A percentile compares a stretch with the other conserved stretches of the same genome.
phyloP scores from a whole-genome alignment of 2,797 vertebrate genomes.

The Anolis apletophallus region DNA sequence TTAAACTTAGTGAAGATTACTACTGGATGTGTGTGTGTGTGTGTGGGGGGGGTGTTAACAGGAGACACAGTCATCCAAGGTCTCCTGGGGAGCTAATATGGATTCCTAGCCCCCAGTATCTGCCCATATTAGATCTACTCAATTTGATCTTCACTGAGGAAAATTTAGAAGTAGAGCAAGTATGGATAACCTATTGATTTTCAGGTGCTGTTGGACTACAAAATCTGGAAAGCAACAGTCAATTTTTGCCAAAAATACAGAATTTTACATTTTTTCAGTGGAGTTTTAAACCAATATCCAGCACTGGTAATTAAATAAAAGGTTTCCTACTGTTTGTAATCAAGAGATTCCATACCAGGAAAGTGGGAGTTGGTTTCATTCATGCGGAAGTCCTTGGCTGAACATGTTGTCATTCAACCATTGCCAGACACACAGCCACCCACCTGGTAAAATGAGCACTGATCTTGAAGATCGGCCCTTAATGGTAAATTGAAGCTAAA shows the following conservation, averaged over 20 bases:
- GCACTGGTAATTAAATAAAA: slow-evolving; percentile 57
- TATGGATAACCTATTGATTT: not conserved
- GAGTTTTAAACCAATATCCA: slow-evolving; percentile 12
- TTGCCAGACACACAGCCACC: not conserved
- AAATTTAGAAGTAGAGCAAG: not conserved
- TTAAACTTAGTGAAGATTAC: no score
- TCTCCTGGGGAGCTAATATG: no score
- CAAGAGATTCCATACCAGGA: slow-evolving; percentile 19
- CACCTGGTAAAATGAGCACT: not conserved
- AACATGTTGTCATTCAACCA: not conserved
- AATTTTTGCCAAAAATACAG: not conserved
- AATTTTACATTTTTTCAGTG: not conserved
- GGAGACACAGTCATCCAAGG: no score
- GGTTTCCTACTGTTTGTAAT: slow-evolving; percentile 46
- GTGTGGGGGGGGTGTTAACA: no score
- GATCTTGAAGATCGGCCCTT: not conserved
- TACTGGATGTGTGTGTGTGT: no score
- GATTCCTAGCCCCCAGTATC: no score
- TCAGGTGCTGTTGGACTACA: not conserved
- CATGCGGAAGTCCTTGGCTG: not conserved
- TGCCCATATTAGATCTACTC: no score
- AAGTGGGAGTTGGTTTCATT: not conserved
- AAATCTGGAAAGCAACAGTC: no score
- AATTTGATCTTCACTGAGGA: not conserved
- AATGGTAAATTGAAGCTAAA: not conserved